These are phyloP conservation scores for Porites cylindrica DNA, from an alignment of 92 coral and sea anemone genomes.

Conservation along the genomic window DNA sequence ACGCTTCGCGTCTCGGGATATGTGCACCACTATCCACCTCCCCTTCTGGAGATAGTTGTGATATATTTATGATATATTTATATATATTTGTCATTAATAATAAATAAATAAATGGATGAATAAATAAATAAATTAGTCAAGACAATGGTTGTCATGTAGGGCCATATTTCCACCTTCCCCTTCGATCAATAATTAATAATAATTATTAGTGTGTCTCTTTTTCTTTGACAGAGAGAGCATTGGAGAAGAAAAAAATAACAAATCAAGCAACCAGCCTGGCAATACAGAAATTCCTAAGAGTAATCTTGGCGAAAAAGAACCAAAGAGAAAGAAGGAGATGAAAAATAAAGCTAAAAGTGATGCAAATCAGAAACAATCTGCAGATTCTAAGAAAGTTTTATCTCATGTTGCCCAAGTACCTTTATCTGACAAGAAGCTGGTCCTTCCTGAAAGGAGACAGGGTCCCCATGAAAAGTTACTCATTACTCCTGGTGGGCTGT, in stretches of 20 bases:
- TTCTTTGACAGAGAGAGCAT: slow-evolving; percentile 31
- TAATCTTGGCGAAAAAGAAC: not conserved
- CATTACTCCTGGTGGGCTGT: slow-evolving; percentile 84
- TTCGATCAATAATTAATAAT: no score
- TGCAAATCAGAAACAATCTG: not conserved
- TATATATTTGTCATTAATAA: no score
- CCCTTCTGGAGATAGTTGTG: no score
- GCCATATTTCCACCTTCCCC: no score
- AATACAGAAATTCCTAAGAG: not conserved
- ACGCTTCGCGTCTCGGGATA: no score
- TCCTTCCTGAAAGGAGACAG: slow-evolving; percentile 12
- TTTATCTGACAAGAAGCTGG: not conserved
- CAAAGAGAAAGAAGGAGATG: slow-evolving; percentile 22
- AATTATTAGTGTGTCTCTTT: not conserved
- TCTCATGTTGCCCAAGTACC: not conserved
- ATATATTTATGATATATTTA: no score
- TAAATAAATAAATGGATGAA: no score
- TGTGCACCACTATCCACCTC: no score
- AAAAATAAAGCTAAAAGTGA: slow-evolving; percentile 2
- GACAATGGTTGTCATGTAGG: no score
- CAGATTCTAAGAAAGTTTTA: no score
- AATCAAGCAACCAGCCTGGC: not conserved
- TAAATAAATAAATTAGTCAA: no score
- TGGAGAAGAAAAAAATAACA: not conserved
- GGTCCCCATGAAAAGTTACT: slow-evolving; percentile 55